A percentile compares a stretch with the other conserved stretches of the same genome.
phyloP scores from a whole-genome alignment of 2,113 vertebrate species.

The Corythoichthys intestinalis region DNA sequence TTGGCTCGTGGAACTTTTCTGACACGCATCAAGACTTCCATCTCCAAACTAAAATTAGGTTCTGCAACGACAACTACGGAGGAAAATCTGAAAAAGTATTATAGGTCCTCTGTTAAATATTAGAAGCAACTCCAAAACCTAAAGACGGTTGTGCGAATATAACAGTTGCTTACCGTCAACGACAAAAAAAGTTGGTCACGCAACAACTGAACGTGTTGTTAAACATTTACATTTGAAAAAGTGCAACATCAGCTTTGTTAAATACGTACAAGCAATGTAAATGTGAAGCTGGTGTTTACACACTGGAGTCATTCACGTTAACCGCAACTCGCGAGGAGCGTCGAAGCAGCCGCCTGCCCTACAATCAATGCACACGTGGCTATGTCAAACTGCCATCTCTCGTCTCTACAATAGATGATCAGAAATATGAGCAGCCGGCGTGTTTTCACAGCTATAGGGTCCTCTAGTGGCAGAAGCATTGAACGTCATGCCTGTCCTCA shows the following conservation, averaged over 20 bases:
- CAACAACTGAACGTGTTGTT: constrained; percentile 71
- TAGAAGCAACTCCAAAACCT: constrained; percentile 28
- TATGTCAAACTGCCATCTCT: constrained; percentile 30
- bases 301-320: constrained; percentile 68
- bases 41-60: not conserved
- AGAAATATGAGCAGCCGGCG: constrained; percentile 35
- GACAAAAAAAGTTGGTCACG: constrained; percentile 65
- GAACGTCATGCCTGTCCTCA: constrained; percentile 25
- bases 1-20: not conserved
- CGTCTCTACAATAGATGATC: constrained; percentile 38
- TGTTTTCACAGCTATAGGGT: constrained; percentile 48
- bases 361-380: constrained; percentile 26
- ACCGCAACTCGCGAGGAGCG: constrained; percentile 63
- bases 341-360: constrained; percentile 52
- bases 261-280: constrained; percentile 74
- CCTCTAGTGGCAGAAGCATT: constrained; percentile 52
- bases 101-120: constrained; percentile 17
- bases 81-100: not conserved
- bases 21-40: not conserved
- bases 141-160: constrained; percentile 21
- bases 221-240: constrained; percentile 79
- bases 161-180: constrained; percentile 41
- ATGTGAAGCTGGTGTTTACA: constrained; percentile 22
- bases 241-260: constrained; percentile 85
- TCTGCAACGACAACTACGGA: not conserved